Base-by-base conservation (phyloP, 1,140 invertebrate genomes). In the Conopomorpha cramerella region DNA sequence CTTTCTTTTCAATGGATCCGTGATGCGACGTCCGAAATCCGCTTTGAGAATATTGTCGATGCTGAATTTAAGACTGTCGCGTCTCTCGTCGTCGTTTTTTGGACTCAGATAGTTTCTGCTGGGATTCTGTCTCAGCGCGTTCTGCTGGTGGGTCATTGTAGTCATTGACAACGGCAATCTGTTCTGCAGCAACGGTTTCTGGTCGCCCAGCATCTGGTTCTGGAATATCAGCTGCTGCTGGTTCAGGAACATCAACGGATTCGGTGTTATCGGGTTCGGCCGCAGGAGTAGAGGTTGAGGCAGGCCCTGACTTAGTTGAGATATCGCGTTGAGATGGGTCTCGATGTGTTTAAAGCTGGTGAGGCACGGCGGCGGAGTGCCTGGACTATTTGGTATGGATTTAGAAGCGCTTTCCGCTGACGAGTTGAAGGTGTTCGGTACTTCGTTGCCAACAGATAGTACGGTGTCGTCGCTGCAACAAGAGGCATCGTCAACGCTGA, bases 41-140 rank as follows among this genome's bases (percentile, higher is more conserved):
- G 91, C 91, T 60, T 93, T 92, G 4, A 95, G 71, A 38, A 95
- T 95, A 74, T 94, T 94, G 55, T 94, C 92, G 70, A 95, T 95
- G 45, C 91, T 94, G 76, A 95, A 95, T 51, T 93, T 94, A 1
- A 95, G 66, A 44, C 81, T 82, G 8, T 79, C 77, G 19, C 19
- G 19, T 4, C 62, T 64, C 19, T 73, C 67, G 13, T 62, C 56
- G 4, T 6, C 4, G 1, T 49, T 51, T 29, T 52, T 49, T 2
- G 46, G 39, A 11, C 11, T 29, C 4, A 3, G 28, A 6, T 10
- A 34, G 43, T 35, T 51, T 45, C 11, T 4, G 28, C 3, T 29
- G 4, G 3, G 4, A 3, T 3, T 4, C 6, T 29, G 4, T 4
- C 28, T 3, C 28, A n/a, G 4, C 4, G 11, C 4, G 13, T 29